A percentile compares a stretch with the other conserved stretches of the same genome.
Conservation (phyloP, 2,113 vertebrate species). For the Lepisosteus oculatus region DNA sequence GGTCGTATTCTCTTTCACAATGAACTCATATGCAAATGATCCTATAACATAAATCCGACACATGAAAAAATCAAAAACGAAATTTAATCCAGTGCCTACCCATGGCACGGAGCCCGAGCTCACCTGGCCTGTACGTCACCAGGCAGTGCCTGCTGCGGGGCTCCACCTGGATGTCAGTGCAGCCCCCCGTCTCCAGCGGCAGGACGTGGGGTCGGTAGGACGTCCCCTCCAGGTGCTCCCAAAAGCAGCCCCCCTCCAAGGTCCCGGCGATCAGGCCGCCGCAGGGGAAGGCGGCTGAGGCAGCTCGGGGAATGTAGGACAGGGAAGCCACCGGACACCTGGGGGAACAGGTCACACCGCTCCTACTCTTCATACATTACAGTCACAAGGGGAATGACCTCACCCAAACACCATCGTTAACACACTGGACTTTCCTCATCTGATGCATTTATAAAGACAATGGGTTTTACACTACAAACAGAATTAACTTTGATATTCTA, state of each 20-base stretch:
- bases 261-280: conserved; percentile 88
- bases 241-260: conserved; percentile 87
- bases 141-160: conserved; percentile 84
- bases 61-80: no score
- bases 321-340: conserved; percentile 89
- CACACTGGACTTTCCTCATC: no score
- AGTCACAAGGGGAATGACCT: no score
- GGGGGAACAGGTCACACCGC: conserved; percentile 1
- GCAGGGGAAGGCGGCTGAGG: conserved; percentile 75
- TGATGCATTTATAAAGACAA: no score
- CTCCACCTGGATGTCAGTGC: conserved; percentile 86
- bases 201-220: conserved; percentile 78
- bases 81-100: no score
- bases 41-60: no score
- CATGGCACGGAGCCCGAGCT: conserved; percentile 15
- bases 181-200: conserved; percentile 78
- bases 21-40: no score
- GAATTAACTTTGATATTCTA: no score
- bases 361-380: no score
- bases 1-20: no score
- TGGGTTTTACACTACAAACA: no score
- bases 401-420: no score
- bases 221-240: conserved; percentile 74
- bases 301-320: conserved; percentile 80
- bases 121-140: conserved; percentile 85